Conservation (phyloP, 2,797 vertebrate genomes). For the Echiichthys vipera region DNA sequence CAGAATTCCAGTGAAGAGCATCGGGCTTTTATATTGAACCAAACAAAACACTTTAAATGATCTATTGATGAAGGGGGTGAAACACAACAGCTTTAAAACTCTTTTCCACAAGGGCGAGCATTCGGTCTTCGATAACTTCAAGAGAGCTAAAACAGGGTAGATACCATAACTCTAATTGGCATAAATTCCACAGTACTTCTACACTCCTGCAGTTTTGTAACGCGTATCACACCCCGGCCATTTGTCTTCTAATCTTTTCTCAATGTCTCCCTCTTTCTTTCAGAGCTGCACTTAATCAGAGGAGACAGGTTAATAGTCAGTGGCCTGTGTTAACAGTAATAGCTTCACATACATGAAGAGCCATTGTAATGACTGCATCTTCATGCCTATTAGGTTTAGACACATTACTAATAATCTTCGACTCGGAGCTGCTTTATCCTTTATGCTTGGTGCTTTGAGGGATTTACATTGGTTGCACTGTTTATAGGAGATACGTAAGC, state of each 20-base stretch:
- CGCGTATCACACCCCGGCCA: conserved; percentile 10
- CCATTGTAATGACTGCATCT: conserved; percentile 56
- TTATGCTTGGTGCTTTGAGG: conserved; percentile 19
- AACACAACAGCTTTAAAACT: background rate
- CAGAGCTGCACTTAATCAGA: conserved; percentile 63
- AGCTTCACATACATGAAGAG: conserved; percentile 67
- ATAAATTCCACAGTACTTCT: conserved; percentile 12
- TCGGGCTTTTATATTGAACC: background rate
- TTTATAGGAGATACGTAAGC: background rate
- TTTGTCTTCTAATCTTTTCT: conserved; percentile 37
- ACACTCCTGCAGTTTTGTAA: conserved; percentile 1
- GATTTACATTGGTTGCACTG: background rate
- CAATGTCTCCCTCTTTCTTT: conserved; percentile 21
- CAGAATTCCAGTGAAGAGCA: background rate
- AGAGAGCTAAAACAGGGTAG: background rate
- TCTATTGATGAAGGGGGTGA: background rate
- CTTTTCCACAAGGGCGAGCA: background rate
- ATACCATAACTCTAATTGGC: conserved; percentile 16
- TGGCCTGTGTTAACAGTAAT: conserved; percentile 65
- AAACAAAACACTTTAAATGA: background rate
- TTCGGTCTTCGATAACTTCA: conserved; percentile 15
- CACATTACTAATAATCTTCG: conserved; percentile 63
- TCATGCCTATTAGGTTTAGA: conserved; percentile 67
- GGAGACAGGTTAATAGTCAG: conserved; percentile 67
- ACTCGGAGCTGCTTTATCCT: conserved; percentile 31